Base-by-base conservation (phyloP, 37 sponge, comb jelly and placozoan genomes). In the Eunapius fragilis region DNA sequence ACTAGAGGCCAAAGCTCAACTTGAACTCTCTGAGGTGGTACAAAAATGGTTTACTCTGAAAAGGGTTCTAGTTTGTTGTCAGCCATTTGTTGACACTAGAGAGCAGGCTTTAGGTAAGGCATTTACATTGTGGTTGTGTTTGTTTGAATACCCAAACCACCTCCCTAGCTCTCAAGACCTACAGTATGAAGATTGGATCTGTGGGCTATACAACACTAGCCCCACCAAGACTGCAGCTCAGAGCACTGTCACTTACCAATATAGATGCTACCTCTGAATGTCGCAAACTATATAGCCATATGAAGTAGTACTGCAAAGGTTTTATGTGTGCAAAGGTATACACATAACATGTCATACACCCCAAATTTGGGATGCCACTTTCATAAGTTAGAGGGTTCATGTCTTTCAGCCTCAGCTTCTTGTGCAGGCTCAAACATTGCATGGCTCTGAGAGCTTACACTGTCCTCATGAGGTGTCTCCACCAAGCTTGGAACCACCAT, bases 221-320 rank as follows among this genome's bases (percentile, higher is more conserved):
- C n/a, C 70, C 82, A 12, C 88, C 88, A 26, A 32, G 88, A 37
- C 71, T 87, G 31, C 88, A 87, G 82, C 82, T 87, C 25, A 87
- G 77, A 47, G 82, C 74, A 26, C 2, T 87, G 67, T 72, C 81
- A 24, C 35, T 86, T 7, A 10, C 48, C 24, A 14, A 38, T 22
- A 67, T 78, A 19, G 32, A 78, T 47, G 14, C 4, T 2, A 2
- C 30, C 38, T 36, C 25, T 4, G 79, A 78, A 14, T 49, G 30
- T 25, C 30, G n/a, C 10, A 78, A 25, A 38, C 75, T 75, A 19
- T 17, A 58, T 17, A 17, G 58, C 14, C 6, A 58, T 17, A 58
- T 58, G 0, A 58, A 58, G 22, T 58, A 58, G 58, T 19, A 10
- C 14, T 10, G 22, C 58, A 13, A 12, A 11, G 47, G 9, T 45